Evolutionary conservation across 2,888 invertebrate species (phyloP), one percentile per base, ranked within the genome.

Genomic region (Drosophila koepferae): DNA sequence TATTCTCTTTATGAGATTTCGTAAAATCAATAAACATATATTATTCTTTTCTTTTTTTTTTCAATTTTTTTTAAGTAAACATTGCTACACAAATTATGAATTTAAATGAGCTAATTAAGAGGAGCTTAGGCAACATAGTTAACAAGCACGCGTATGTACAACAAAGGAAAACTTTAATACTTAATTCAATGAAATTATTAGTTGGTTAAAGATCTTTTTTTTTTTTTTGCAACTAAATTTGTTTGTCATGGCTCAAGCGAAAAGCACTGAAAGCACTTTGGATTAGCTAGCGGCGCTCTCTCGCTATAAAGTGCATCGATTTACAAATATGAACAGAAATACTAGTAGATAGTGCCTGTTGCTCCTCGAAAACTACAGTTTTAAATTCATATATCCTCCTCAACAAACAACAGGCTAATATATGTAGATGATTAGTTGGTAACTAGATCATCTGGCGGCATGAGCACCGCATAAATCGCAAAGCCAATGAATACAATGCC

Each of bases 401-500:
- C 73, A 85, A 78, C 64, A 71, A 69, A 60, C 69, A 77, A 64
- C 40, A 63, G 56, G 72, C 49, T 16, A 46, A 46, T 59, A 51
- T 48, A 46, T 59, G 46, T 48, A 5, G 34, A 44, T 53, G 23
- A 34, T 55, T 12, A 36, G 43, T 49, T 2, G 23, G n/a, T 77
- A 76, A 90, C 91, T 28, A 91, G 77, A 79, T 94, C 95, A 74
- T 95, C 95, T 28, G 98, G 97, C 66, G 96, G 96, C 84, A 98
- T 95, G 92, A 98, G 95, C 59, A 99, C 94, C 8, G 99, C 98
- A 75, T 98, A 98, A 65, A 98, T 93, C 0, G 99, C 99, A 94
- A 99, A 99, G 78, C 98, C 94, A 74, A 99, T 94, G 94, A 99
- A 99, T 83, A 99, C 99, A 63, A 99, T 93, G 90, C 99, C 99